Base-by-base conservation (phyloP, 2,113 vertebrate species). In the Tinamus guttatus region DNA sequence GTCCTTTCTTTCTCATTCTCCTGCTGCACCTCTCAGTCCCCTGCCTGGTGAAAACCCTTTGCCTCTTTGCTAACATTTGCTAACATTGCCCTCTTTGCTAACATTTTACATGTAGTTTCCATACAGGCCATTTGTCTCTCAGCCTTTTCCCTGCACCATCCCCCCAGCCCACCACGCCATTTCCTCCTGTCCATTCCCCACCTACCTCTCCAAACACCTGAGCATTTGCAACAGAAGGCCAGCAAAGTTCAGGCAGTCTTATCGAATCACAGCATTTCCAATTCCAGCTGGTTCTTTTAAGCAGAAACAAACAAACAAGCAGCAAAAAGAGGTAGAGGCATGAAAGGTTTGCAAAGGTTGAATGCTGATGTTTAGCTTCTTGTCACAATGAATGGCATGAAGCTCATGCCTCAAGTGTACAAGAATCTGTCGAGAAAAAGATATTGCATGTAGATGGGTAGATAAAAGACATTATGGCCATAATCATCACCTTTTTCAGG, bases 341-440 rank as follows among this genome's bases (percentile, higher is more conserved):
- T 68, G 41, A 77, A 94, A 86, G 91, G 52, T 75, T 94, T 92
- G 49, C 49, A 82, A 89, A 93, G 76, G 51, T 67, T 75, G 83
- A 88, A 74, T 19, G 30, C 25, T 85, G 69, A 62, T 59, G 40
- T 59, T 91, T 68, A 36, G 49, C 64, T 87, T 83, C 63, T 60
- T 78, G 84, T 73, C 88, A 54, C 81, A 73, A 93, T 56, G 24
- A 83, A 88, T 90, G 85, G 54, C 54, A 58, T 58, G 54, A 75
- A 93, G 36, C 62, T 59, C n/a, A 52, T 22, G 76, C 34, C 58
- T 94, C 62, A 81, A 82, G 77, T 14, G 0, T 76, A 41, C 19
- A 78, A 68, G 51, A 86, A 75, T 78, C 80, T 75, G 34, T 34
- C 54, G 41, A 52, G 64, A 27, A 76, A 84, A 93, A 79, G 52